Base-by-base conservation (phyloP, 1,140 invertebrate genomes). In the Coelopa frigida region DNA sequence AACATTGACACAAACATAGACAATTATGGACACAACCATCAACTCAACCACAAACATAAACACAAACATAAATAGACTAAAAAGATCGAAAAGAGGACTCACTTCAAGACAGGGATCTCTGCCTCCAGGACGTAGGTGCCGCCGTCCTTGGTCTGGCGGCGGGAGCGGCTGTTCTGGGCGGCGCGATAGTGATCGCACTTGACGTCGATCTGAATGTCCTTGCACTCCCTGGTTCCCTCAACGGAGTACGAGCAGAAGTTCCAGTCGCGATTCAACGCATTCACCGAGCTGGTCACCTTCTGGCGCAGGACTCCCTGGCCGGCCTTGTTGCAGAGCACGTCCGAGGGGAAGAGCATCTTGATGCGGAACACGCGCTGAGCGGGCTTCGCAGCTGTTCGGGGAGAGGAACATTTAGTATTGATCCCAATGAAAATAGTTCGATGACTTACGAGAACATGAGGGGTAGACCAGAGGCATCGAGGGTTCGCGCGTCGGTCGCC, bases 291-390 rank as follows among this genome's bases (percentile, higher is more conserved):
- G 52, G 85, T 79, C 3, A 94, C 89, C 64, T 87, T 87, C 56
- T 93, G 87, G 48, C 87, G 79, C 0, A 95, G 73, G 2, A 95
- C 91, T 40, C 84, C 88, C 54, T 94, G 89, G 4, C 91, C 92
- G 24, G 91, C 90, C 70, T 93, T 89, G 56, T 94, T 94, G 66
- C 92, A 95, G 2, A 94, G 78, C 1, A 94, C 89, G 5, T 89
- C 89, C 48, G 87, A 91, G 44, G 90, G 89, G 85, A 94, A 94
- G 42, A 90, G 78, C 85, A 95, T 89, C 39, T 84, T 85, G 46
- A 94, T 85, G 61, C 85, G 90, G 75, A 94, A 94, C 1, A 95
- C 89, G 32, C 90, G 78, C 64, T 94, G 90, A 29, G 91, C 92
- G 12, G 88, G 77, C 53, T 85, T 83, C 4, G 89, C 78, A 43